Percentiles rank a stretch among this genome's conserved stretches.
These are phyloP conservation scores for Cervus canadensis DNA, from an alignment of 2,113 vertebrate species.

Conservation along the genomic window DNA sequence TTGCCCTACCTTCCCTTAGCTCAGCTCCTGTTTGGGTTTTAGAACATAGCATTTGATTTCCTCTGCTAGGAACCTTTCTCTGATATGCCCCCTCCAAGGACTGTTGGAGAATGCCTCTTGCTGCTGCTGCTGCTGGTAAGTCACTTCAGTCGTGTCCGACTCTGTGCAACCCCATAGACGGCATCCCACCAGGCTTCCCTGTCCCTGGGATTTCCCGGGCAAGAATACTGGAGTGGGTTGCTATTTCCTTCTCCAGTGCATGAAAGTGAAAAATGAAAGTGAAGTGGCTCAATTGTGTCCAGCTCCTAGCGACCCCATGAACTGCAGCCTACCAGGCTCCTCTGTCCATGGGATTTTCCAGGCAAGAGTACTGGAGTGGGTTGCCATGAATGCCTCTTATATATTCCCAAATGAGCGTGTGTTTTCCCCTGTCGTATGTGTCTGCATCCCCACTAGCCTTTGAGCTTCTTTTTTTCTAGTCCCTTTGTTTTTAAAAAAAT, in stretches of 20 bases:
- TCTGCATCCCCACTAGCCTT: background rate
- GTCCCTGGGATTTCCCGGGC: background rate
- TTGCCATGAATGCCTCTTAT: background rate
- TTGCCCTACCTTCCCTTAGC: background rate
- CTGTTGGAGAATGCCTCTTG: background rate
- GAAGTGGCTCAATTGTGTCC: background rate
- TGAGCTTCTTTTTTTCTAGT: background rate
- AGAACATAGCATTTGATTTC: background rate
- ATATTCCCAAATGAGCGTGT: background rate
- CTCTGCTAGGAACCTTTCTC: background rate
- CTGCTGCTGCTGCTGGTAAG: background rate
- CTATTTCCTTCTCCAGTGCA: background rate
- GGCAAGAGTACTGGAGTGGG: background rate
- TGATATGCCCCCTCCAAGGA: background rate
- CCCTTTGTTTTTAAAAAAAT: background rate
- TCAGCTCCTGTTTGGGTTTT: background rate
- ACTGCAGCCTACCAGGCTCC: background rate
- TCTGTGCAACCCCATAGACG: background rate
- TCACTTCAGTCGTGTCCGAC: accelerated
- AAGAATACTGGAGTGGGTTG: background rate
- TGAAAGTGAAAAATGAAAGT: background rate
- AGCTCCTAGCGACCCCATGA: background rate
- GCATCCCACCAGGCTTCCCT: background rate
- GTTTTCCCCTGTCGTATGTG: background rate
- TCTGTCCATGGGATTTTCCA: background rate